Evolutionary conservation across 2,888 invertebrate genomes (phyloP), one percentile per base, ranked within the genome.

Genomic region (Xanthia togata): DNA sequence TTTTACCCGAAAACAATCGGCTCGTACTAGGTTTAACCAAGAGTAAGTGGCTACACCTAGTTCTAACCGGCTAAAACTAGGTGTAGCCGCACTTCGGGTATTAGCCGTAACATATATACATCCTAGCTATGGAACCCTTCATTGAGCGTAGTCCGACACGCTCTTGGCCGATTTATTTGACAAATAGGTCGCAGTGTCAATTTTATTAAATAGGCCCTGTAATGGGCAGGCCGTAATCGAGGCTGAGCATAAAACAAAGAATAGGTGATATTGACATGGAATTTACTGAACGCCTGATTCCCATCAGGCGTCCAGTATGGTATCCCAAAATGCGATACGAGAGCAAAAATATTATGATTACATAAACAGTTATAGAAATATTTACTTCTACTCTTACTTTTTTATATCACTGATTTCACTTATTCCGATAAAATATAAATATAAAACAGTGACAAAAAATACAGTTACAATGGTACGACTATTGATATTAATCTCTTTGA

Each of bases 401-500:
- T 35, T 35, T 44, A 17, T 26, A 26, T 9, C n/a, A 76, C 11
- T 31, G 9, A 53, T n/a, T 20, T 41, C 47, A 59, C 3, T 8
- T 26, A 78, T 41, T 55, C 14, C 53, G 14, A 67, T 57, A 20
- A 4, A 20, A 67, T 67, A 62, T 50, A 4, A 20, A 67, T 67
- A 62, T 50, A 31, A 73, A 50, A 73, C 12, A 73, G 31, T 31
- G 4, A 14, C 50, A 69, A 50, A 44, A 26, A 41, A 11, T 47
- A 41, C 17, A 1, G 5, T 11, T 9, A 31, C n/a, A 55, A 70
- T 38, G n/a, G 20, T 23, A 57, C 35, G 23, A 64, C n/a, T 41
- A 55, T 57, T 41, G 57, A 57, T 41, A 68, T 38, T 59, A 38
- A 67, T 78, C 20, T 60, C 38, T 53, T 60, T 78, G 41, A 78